Base-by-base conservation (phyloP, 2,797 vertebrate species). In the Myotis findleyi region DNA sequence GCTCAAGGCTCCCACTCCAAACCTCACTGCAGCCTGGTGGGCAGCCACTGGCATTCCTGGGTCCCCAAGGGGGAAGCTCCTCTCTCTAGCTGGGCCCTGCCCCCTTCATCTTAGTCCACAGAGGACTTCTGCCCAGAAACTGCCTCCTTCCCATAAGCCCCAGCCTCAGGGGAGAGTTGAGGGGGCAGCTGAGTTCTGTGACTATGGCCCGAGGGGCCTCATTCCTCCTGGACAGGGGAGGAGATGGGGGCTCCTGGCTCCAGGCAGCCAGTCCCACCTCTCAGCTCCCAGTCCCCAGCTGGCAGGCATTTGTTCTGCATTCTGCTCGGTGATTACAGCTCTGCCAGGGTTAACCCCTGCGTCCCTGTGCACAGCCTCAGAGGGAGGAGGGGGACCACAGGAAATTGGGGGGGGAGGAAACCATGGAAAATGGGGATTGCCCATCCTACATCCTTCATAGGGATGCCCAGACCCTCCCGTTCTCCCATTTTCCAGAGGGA, bases 261-360 rank as follows among this genome's bases (percentile, higher is more conserved):
- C 44, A 0, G 0, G 44, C 95, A 0, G 1, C 75, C 85, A 79
- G 3, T 7, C 23, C 62, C 4, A 1, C 86, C n/a, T 66, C n/a
- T 89, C 1, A 0, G 96, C 94, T 93, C 96, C 95, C 85, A 71
- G 85, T 13, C 87, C 92, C 95, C 97, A 98, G 98, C 98, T 98
- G 98, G 98, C 95, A 98, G 93, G 96, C 96, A 98, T 98, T 98
- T 97, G 98, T 98, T 98, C 98, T 98, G 98, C 98, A 98, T 98
- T 98, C 98, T 96, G 94, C 41, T 23, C 47, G 85, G 94, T 92
- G 82, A 98, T 96, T 97, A 96, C 77, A 16, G 0, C 21, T 97
- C 1, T 0, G 79, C 89, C 7, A 0, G 91, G 79, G 81, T 98
- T 97, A 93, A 97, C 97, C 91, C 97, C 82, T 95, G 14, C 64